Base-by-base conservation (phyloP, 2,797 vertebrate species). In the Poeciliopsis infans region DNA sequence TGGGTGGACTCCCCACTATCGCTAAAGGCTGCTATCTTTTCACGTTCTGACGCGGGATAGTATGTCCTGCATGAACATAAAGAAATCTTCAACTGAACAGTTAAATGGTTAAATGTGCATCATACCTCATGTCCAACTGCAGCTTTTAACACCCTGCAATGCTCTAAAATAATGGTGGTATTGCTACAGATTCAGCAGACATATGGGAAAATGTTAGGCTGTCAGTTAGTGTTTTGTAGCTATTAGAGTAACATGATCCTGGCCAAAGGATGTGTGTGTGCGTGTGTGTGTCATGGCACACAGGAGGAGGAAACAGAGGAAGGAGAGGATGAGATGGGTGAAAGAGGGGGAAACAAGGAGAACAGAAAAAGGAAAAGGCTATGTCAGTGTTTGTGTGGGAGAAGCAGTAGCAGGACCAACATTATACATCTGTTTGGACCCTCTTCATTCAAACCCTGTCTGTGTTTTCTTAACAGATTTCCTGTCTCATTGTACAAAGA, bases 201-300 rank as follows among this genome's bases (percentile, higher is more conserved):
- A 90, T 88, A 92, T 89, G 88, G 90, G 79, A 59, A 80, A 71
- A 61, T 71, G 79, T 78, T 72, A 78, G 79, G 79, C 86, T 87
- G 81, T 92, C 74, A 66, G 82, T 80, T 79, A 76, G 86, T 84
- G 88, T 91, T 70, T 90, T 87, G 92, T 92, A 89, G 88, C 91
- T 93, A 91, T 93, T 91, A 93, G 88, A 82, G 92, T 89, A 93
- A 94, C 79, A 72, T 80, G 92, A 92, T 93, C 89, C 83, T 57
- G 84, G 87, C 83, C 84, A 88, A 72, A 86, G 85, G 85, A 86
- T 76, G 85, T 73, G 49, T 51, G 49, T 20, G 47, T 23, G 20
- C 2, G 72, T 15, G 59, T 73, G 73, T 76, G 68, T 43, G 33
- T 33, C n/a, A 43, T 39, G 47, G 83, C 78, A 83, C 75, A 83